These are phyloP conservation scores for Poeciliopsis turrubarensis DNA, from an alignment of 2,113 vertebrate genomes.

Conservation along the genomic window DNA sequence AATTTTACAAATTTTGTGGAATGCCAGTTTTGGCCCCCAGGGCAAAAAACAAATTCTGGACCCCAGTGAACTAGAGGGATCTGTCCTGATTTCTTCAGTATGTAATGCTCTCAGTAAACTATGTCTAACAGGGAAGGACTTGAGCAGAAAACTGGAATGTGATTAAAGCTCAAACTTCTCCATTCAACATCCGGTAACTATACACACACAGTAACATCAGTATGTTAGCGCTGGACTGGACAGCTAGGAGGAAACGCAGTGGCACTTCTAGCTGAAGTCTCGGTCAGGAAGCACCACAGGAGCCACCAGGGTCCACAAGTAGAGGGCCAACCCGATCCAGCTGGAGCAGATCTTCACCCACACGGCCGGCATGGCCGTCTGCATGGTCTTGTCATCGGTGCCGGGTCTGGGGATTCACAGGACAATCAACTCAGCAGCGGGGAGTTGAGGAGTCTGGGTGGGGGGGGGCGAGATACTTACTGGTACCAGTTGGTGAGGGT, in stretches of 20 bases:
- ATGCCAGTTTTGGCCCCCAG: too few species aligned
- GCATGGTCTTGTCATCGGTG: conserved; percentile 62
- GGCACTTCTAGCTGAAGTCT: conserved; percentile 83
- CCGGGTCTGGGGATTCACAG: conserved; percentile 76
- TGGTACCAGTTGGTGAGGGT: conserved; percentile 96
- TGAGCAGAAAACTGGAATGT: conserved; percentile 23
- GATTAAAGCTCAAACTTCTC: conserved; percentile 20
- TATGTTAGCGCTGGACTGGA: not conserved
- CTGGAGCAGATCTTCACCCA: conserved; percentile 96
- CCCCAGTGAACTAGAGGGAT: too few species aligned
- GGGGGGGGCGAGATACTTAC: conserved; percentile 70
- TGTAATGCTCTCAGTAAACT: conserved; percentile 20
- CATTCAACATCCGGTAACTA: not conserved
- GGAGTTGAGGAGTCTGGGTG: too few species aligned
- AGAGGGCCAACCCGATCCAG: conserved; percentile 88
- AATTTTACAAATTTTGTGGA: too few species aligned
- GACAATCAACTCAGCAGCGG: accelerated
- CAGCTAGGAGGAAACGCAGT: not conserved
- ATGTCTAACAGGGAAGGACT: conserved; percentile 2
- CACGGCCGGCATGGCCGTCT: conserved; percentile 86
- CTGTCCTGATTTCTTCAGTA: not conserved
- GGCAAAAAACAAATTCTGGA: too few species aligned
- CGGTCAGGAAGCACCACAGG: conserved; percentile 83
- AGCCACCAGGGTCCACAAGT: conserved; percentile 92
- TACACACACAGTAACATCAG: not conserved